Percentiles rank a stretch among this genome's conserved stretches.
phyloP scores from a whole-genome alignment of 2,797 vertebrate species.

The Sarcophilus harrisii region DNA sequence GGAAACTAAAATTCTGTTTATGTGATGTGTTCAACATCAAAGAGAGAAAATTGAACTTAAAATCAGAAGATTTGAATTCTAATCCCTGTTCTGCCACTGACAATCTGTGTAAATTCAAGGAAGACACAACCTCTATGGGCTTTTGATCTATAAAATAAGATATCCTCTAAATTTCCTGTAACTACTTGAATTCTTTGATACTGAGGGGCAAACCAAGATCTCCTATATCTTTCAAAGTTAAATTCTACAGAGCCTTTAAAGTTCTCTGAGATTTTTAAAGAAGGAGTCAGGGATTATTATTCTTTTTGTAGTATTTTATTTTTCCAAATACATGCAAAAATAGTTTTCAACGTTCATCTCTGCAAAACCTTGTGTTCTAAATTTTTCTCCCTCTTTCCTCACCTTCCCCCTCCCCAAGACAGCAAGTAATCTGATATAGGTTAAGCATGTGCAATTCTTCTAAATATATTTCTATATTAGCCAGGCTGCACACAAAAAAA shows the following conservation, averaged over 20 bases:
- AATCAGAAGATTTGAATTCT: background rate
- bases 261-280: slow-evolving; percentile 18
- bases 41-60: background rate
- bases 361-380: too few species aligned
- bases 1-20: background rate
- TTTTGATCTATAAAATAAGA: background rate
- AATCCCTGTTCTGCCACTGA: background rate
- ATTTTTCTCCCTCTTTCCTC: too few species aligned
- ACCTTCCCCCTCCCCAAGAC: too few species aligned
- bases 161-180: background rate
- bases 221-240: background rate
- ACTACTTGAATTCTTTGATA: background rate
- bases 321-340: too few species aligned
- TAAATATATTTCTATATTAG: too few species aligned
- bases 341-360: too few species aligned
- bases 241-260: background rate
- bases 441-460: too few species aligned
- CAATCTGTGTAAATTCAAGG: background rate
- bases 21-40: too few species aligned
- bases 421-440: too few species aligned
- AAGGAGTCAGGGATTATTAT: background rate
- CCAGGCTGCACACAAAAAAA: too few species aligned
- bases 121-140: background rate
- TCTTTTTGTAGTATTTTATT: too few species aligned
- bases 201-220: background rate